Evolutionary conservation across 2,797 vertebrate genomes (phyloP), one percentile per base, ranked within the genome.

Genomic region (Lerista edwardsae): DNA sequence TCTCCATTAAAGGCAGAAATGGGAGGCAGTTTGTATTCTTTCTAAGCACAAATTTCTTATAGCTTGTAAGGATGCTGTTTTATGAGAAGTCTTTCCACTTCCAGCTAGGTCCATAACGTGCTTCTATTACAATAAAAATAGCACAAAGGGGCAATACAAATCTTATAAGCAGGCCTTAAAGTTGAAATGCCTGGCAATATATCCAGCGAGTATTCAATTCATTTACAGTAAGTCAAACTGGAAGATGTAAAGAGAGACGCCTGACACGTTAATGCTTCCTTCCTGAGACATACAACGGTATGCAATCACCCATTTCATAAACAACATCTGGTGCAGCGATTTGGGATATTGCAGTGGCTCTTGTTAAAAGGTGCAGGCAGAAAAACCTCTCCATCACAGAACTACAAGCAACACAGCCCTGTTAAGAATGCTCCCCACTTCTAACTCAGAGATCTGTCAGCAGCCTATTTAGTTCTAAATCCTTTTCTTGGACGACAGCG

Each of bases 121-220:
- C 72, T 82, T 83, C 57, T 82, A 75, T 85, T 80, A 57, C 80
- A 85, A 82, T 87, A 87, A 87, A n/a, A 82, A 77, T 73, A 68
- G 65, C 86, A 84, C 86, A 84, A 84, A 84, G 74, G 68, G 67
- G 79, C 83, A 84, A 87, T 82, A 74, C 83, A 84, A 81, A 87
- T 82, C 73, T 84, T 77, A 78, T 65, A 82, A 87, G 75, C 47
- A 81, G 78, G 67, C 71, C 69, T 82, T 74, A 79, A 78, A 75
- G 75, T 62, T 82, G 79, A 82, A 84, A 78, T 44, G 79, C 27
- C n/a, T 34, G 21, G 71, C 64, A 80, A 84, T 81, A 82, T 85
- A 82, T 88, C 83, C 44, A 68, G 68, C 31, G 79, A 77, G 74
- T 72, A 78, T 82, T 88, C 79, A 82, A 84, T 84, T 84, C 79